Evolutionary conservation across 2,888 invertebrate genomes (phyloP).

Genomic region (Linnaemya vulpina): DNA sequence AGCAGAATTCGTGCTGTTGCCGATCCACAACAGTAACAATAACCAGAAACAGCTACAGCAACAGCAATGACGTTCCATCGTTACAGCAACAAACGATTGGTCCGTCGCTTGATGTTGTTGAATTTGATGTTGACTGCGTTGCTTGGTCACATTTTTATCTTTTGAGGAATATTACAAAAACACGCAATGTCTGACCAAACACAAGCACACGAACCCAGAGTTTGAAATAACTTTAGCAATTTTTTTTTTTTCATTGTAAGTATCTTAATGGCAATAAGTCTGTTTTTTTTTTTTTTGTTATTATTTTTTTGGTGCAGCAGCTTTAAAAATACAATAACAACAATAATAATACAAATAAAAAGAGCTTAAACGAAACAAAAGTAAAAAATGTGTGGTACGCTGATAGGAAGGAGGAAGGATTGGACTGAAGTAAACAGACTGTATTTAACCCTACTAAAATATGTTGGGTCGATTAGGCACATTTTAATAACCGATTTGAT

Average conservation of each 20-base stretch:
- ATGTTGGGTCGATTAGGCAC: too few relatives aligned
- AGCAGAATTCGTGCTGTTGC: slow-evolving; percentile 59
- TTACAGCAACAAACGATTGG: slow-evolving; percentile 68
- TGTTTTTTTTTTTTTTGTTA: slow-evolving; percentile 22
- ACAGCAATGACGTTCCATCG: slow-evolving; percentile 49
- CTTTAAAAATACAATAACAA: slow-evolving; percentile 57
- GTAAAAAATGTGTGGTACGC: slow-evolving; percentile 23
- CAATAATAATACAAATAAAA: slow-evolving; percentile 45
- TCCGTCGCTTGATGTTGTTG: slow-evolving; percentile 65
- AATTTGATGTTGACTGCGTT: slow-evolving; percentile 73
- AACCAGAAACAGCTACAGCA: slow-evolving; percentile 26
- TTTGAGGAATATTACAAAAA: slow-evolving; percentile 83
- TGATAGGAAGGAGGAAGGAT: slow-evolving; percentile 33
- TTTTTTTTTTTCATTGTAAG: slow-evolving; percentile 26
- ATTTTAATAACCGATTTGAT: too few relatives aligned
- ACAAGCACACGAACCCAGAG: slow-evolving; percentile 62
- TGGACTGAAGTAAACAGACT: slow-evolving; percentile 45
- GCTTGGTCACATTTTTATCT: slow-evolving; percentile 82
- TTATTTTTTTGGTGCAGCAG: slow-evolving; percentile 46
- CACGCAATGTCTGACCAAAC: slow-evolving; percentile 81
- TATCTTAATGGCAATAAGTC: slow-evolving; percentile 62
- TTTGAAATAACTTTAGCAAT: slow-evolving; percentile 35
- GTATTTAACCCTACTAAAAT: neutral
- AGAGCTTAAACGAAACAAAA: slow-evolving; percentile 52
- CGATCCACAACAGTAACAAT: slow-evolving; percentile 6